Evolutionary conservation across 1,140 invertebrate genomes (phyloP).

Genomic region (Popillia japonica): DNA sequence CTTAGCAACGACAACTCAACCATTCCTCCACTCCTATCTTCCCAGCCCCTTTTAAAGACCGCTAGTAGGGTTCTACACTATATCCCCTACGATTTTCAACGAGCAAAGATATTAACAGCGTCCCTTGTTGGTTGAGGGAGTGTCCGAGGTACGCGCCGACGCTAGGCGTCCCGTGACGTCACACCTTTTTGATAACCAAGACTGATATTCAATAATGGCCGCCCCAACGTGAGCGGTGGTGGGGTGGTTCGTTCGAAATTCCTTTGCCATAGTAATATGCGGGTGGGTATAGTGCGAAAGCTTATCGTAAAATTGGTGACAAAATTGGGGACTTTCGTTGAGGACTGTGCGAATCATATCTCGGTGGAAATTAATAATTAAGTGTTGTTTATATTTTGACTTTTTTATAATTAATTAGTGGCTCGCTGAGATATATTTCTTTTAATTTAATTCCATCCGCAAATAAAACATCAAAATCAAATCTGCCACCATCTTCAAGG

Average conservation of each 20-base stretch:
- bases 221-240: constrained; percentile 36
- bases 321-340: constrained; percentile 48
- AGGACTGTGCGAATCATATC: no score
- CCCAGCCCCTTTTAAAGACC: no score
- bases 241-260: constrained; percentile 49
- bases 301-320: constrained; percentile 54
- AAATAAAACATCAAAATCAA: background rate
- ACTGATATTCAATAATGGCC: constrained; percentile 48
- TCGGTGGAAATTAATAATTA: no score
- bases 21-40: no score
- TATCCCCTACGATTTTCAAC: no score
- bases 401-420: background rate
- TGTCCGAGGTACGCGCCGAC: constrained; percentile 54
- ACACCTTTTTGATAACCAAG: constrained; percentile 40
- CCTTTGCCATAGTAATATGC: no score
- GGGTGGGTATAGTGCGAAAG: no score
- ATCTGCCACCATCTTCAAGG: background rate
- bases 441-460: background rate
- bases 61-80: no score
- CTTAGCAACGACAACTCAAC: no score
- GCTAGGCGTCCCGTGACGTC: constrained; percentile 48
- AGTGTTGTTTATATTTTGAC: constrained; percentile 35
- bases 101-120: no score
- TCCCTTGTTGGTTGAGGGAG: no score
- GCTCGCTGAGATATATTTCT: background rate